Evolutionary conservation across 2,113 vertebrate species (phyloP), one percentile per base, ranked within the genome.

Genomic region (Phyllostomus hastatus): DNA sequence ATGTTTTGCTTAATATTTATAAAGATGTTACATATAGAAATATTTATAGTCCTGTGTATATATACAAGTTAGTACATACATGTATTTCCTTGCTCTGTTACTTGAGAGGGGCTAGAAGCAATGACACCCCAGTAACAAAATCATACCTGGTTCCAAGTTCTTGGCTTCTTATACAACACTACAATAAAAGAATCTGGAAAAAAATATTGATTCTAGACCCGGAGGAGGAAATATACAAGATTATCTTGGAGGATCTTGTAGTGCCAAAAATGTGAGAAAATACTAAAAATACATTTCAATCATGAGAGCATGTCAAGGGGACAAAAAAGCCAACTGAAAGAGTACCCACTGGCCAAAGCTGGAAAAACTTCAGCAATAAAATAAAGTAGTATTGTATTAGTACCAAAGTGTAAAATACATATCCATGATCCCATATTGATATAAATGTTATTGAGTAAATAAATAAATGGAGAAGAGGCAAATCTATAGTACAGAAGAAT

Each of bases 361-460:
- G 33, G n/a, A 67, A 88, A 87, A 81, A 52, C 41, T 46, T 94
- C 52, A 90, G 35, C 28, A 94, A 75, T 22, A 61, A 92, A 82
- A 52, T 73, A 79, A 92, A 95, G 35, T 80, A 88, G 33, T 61
- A 84, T 52, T 92, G 52, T 41, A 88, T 95, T 95, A 90, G 59
- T 95, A 88, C 35, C 43, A 75, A 88, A 81, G 41, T 73, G 48
- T 88, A 79, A 94, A 95, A 90, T 86, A 85, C 90, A 64, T 93
- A 83, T 69, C 73, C 10, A n/a, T 20, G 33, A 81, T 28, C 76
- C 26, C 46, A 76, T 66, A 67, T 6, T 61, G 52, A 82, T 69
- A 69, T 54, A 93, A 95, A 91, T 76, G 11, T 91, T 79, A 50
- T 83, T 61, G 61, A 88, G 5, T 75, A 90, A 88, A 73, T 84